phyloP scores from a whole-genome alignment of 2,113 vertebrate genomes.

The Climacteris rufus region DNA sequence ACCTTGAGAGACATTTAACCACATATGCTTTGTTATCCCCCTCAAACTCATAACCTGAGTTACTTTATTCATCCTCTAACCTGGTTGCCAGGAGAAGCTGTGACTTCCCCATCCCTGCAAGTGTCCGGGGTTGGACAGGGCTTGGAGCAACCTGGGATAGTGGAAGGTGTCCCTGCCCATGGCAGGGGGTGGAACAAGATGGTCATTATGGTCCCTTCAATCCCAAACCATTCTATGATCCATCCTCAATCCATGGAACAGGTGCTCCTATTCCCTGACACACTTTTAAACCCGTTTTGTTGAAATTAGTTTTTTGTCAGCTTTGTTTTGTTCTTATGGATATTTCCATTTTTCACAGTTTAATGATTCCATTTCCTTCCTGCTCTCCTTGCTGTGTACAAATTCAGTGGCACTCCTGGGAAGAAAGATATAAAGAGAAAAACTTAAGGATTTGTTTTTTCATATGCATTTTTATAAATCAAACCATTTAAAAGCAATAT shows the following conservation, averaged over 20 bases:
- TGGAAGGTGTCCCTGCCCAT: not conserved
- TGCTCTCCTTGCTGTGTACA: not conserved
- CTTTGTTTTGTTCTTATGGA: not conserved
- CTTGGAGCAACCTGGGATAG: not conserved
- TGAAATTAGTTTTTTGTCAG: not conserved
- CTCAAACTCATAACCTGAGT: not conserved
- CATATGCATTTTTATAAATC: not conserved
- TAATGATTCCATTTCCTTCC: not conserved
- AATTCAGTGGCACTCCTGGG: conserved; percentile 11
- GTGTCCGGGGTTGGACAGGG: not conserved
- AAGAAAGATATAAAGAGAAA: not conserved
- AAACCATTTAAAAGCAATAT: not conserved
- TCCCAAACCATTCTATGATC: not conserved
- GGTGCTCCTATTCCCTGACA: not conserved
- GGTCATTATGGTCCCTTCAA: accelerated
- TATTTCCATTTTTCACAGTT: conserved; percentile 42
- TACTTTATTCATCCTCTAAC: accelerated
- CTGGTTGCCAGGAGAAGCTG: not conserved
- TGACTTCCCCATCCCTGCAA: not conserved
- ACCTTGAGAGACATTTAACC: not conserved
- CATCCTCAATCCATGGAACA: not conserved
- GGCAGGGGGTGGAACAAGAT: not conserved
- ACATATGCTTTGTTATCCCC: accelerated
- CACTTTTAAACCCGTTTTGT: not conserved
- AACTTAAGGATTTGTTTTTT: not conserved